Percentiles rank a stretch among this genome's conserved stretches.
These are phyloP conservation scores for Brachionus paranguensis DNA, from an alignment of 1,140 invertebrate species.

Conservation along the genomic window DNA sequence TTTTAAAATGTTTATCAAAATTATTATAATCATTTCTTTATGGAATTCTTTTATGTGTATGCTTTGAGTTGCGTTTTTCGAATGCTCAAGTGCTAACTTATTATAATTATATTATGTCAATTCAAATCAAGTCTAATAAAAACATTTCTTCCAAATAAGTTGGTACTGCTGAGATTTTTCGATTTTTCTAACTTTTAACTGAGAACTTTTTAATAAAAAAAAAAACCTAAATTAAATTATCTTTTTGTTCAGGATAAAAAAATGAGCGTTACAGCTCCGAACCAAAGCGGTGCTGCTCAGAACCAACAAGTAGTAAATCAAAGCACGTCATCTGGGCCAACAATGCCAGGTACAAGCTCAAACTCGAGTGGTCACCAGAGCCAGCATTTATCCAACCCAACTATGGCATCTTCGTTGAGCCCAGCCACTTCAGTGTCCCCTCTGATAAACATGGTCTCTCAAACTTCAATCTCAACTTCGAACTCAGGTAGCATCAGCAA, in stretches of 20 bases:
- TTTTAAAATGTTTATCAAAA: slow-evolving; percentile 27
- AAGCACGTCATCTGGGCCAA: neutral
- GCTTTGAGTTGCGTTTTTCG: neutral
- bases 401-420: neutral
- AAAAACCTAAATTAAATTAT: neutral
- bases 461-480: neutral
- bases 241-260: slow-evolving; percentile 18
- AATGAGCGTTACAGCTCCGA: slow-evolving; percentile 6
- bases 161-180: neutral
- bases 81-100: neutral
- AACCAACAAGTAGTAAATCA: neutral
- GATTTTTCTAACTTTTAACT: neutral
- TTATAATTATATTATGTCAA: slow-evolving; percentile 21
- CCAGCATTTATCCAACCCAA: neutral
- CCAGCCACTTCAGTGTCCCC: neutral
- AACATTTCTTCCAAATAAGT: neutral
- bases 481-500: neutral
- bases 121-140: neutral
- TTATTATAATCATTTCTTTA: slow-evolving; percentile 31
- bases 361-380: neutral
- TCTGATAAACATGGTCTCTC: slow-evolving; percentile 13
- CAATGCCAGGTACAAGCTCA: neutral
- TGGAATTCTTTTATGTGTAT: neutral
- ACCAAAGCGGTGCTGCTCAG: neutral
- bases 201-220: neutral